phyloP scores from a whole-genome alignment of 1,140 invertebrate species.

The Oedothorax gibbosus region DNA sequence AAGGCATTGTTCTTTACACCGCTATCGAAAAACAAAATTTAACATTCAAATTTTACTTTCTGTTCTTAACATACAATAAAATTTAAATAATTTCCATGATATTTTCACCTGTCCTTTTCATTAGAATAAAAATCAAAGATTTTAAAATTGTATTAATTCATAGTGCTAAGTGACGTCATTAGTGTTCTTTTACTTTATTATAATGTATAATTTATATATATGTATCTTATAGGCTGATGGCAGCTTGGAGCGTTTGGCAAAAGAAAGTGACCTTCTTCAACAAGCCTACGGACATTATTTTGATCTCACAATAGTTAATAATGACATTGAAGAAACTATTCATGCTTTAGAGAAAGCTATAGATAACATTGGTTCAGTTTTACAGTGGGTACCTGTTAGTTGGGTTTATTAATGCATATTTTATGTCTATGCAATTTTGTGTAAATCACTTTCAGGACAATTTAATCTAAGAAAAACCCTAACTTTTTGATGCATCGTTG shows the following conservation, averaged over 20 bases:
- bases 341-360: constrained; percentile 89
- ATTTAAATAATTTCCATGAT: no score
- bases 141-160: no score
- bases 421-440: constrained; percentile 31
- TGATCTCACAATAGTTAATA: constrained; percentile 98
- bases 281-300: constrained; percentile 98
- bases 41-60: no score
- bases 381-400: constrained; percentile 86
- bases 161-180: no score
- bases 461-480: constrained; percentile 9
- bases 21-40: no score
- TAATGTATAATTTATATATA: no score
- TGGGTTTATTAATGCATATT: constrained; percentile 87
- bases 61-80: no score
- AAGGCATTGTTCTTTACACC: no score
- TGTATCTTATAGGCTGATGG: constrained; percentile 83
- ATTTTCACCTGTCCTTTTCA: no score
- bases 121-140: no score
- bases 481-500: constrained; percentile 3
- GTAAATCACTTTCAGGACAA: background rate
- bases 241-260: constrained; percentile 94
- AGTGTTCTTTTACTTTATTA: no score
- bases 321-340: constrained; percentile 99
- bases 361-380: constrained; percentile 87
- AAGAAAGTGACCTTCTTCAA: constrained; percentile 94